Evolutionary conservation across 2,888 invertebrate species (phyloP), one percentile per base, ranked within the genome.

Genomic region (Tinea pellionella): DNA sequence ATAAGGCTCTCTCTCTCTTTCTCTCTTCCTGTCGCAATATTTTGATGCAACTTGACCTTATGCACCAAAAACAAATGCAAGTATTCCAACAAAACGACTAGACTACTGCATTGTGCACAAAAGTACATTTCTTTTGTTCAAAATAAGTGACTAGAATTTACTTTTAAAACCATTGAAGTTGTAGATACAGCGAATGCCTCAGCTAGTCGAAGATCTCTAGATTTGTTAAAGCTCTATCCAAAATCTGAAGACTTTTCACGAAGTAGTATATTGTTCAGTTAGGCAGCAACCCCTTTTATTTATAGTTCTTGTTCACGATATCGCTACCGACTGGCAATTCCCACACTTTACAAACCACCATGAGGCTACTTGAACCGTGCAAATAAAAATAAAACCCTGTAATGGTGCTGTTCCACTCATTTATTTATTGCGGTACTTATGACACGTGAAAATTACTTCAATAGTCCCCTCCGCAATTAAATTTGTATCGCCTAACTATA

Each of bases 371-470:
- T 72, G 70, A 77, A 74, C 72, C 73, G 74, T 70, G 75, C 76
- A 78, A 78, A 79, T 79, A 79, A 80, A 37, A 80, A 78, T 80
- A 76, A 80, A 77, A 74, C 69, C 74, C 66, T 65, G 72, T 78
- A 78, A 79, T 74, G 72, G 74, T 64, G 66, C 69, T 73, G 72
- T 76, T 71, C 72, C 70, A 71, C 73, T 73, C 71, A 70, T 68
- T 73, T 77, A 75, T 77, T 74, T 75, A 78, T 74, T 68, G 67
- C 65, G 64, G 65, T 61, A 62, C 47, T 47, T 47, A 47, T 47
- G 16, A 47, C 47, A 47, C 15, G 47, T 47, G 47, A 15, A 47
- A 47, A 47, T 47, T 47, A 15, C 47, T 47, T 47, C 16, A 15
- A 16, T 47, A 47, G 8, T 15, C 15, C 47, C 47, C 13, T 16